A percentile compares a stretch with the other conserved stretches of the same genome.
Evolutionary conservation across 2,888 invertebrate genomes (phyloP).

Genomic region (Parasteatoda lunata): DNA sequence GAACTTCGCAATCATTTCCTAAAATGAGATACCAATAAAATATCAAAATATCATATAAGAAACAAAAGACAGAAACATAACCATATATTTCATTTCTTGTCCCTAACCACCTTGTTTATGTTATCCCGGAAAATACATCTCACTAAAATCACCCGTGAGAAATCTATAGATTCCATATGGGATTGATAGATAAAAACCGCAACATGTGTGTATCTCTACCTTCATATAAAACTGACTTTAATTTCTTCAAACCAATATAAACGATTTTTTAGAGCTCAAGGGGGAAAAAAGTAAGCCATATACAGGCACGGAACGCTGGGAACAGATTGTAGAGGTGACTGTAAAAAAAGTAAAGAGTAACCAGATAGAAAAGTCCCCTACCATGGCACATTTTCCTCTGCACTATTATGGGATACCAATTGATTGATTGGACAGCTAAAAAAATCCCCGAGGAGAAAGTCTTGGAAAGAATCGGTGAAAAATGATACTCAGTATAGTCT

Average conservation of each 20-base stretch:
- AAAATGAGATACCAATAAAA: no score
- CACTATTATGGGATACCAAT: constrained; percentile 57
- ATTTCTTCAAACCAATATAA: constrained; percentile 42
- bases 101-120: no score
- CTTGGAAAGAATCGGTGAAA: constrained; percentile 50
- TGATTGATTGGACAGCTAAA: constrained; percentile 49
- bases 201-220: neutral
- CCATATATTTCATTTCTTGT: no score
- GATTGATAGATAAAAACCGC: neutral
- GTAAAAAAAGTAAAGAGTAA: constrained; percentile 13
- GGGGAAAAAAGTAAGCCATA: constrained; percentile 3
- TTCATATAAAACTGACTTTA: constrained; percentile 19
- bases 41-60: no score
- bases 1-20: no score
- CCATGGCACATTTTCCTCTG: constrained; percentile 36
- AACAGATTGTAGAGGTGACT: constrained; percentile 1
- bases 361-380: constrained; percentile 45
- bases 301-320: neutral
- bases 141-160: neutral
- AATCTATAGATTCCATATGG: neutral
- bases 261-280: constrained; percentile 27
- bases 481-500: constrained; percentile 39
- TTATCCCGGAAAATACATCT: neutral
- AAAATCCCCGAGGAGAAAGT: constrained; percentile 47
- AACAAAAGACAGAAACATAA: no score